Conservation (phyloP, 2,888 invertebrate genomes). For the Microctonus aethiopoides region DNA sequence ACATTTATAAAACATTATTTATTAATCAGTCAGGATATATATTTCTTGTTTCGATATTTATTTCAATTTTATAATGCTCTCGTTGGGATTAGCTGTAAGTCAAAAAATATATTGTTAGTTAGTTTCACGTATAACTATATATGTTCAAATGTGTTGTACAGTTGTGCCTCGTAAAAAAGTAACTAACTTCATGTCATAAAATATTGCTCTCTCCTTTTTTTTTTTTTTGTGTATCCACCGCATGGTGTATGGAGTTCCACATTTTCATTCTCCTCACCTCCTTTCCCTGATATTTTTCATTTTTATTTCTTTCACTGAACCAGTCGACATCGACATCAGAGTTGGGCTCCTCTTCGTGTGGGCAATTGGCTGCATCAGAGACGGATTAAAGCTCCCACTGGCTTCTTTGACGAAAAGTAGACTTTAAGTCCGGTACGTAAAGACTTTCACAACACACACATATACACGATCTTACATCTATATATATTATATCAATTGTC, state of each 20-base stretch:
- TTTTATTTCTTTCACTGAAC: background rate
- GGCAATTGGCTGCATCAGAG: constrained; percentile 39
- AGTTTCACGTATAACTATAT: background rate
- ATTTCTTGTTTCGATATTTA: background rate
- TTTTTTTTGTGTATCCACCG: constrained; percentile 10
- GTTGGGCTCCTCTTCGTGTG: constrained; percentile 7
- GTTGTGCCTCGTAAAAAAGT: constrained; percentile 18
- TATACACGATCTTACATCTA: background rate
- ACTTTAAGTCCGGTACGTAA: constrained; percentile 41
- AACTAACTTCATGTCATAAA: constrained; percentile 37
- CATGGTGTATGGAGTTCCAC: background rate
- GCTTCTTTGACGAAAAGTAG: constrained; percentile 42
- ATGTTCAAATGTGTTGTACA: background rate
- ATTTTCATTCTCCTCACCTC: background rate
- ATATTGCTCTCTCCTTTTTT: constrained; percentile 6
- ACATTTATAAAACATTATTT: background rate
- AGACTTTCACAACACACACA: constrained; percentile 31
- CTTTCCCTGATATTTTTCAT: background rate
- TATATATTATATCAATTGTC: constrained; percentile 13
- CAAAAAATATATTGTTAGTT: background rate
- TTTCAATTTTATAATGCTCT: background rate
- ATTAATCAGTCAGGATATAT: no score
- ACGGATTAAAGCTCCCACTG: constrained; percentile 38
- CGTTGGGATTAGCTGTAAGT: background rate
- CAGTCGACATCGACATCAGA: constrained; percentile 23